Conservation (phyloP, 2,113 vertebrate species). For the Apteryx owenii region DNA sequence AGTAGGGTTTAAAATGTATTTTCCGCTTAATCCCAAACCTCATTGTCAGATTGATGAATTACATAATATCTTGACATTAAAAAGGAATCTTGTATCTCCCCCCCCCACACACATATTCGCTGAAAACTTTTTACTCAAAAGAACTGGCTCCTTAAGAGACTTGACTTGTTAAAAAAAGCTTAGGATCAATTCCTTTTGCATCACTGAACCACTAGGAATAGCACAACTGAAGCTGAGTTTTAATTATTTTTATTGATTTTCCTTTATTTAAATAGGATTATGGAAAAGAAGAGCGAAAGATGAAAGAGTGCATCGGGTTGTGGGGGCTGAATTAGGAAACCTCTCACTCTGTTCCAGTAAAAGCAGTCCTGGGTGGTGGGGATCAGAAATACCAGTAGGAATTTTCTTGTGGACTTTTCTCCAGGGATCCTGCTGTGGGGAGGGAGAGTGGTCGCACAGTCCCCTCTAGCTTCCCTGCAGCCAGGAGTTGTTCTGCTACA, state of each 20-base stretch:
- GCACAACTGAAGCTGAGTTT: background rate
- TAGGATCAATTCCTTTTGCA: background rate
- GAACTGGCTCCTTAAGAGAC: background rate
- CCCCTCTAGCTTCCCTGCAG: too few relatives aligned
- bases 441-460: too few relatives aligned
- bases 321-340: background rate
- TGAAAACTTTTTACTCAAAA: too few relatives aligned
- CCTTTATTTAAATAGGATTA: background rate
- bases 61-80: background rate
- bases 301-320: background rate
- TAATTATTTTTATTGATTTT: background rate
- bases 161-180: too few relatives aligned
- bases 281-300: background rate
- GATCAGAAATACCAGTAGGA: background rate
- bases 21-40: background rate
- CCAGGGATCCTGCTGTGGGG: background rate
- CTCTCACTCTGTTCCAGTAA: background rate
- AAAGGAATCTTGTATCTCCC: too few relatives aligned
- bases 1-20: background rate
- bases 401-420: too few relatives aligned
- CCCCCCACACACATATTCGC: background rate
- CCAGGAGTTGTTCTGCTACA: background rate
- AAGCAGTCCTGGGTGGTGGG: background rate
- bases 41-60: background rate
- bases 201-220: background rate